Base-by-base conservation (phyloP, 2,888 invertebrate species). In the Parnassius mnemosyne region DNA sequence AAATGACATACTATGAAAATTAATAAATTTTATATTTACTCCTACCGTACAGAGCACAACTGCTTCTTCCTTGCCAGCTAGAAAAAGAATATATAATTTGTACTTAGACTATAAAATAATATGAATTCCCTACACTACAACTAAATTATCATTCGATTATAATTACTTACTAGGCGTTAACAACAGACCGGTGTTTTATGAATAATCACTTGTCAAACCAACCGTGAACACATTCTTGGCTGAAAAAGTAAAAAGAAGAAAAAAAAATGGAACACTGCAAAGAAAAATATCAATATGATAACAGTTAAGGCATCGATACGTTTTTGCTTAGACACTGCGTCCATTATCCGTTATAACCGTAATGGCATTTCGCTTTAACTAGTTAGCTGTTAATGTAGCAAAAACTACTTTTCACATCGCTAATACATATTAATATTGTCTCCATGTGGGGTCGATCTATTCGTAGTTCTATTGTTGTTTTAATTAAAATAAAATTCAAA, bases 271-370 rank as follows among this genome's bases (percentile, higher is more conserved):
- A 34, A 56, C 41, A 49, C 12, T 56, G 20, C 44, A 12, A 54
- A 43, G 16, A 54, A 54, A 16, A 16, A 10, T 49, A 47, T 49
- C 47, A 34, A 13, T 54, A 25, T 54, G 25, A 13, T 49, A 47
- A 56, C 56, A 49, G 47, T 34, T 34, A 41, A 34, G 34, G 20
- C 9, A 49, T 41, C 34, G 56, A 47, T 47, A 34, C 12, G 13
- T 49, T 47, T 56, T 56, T 56, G 49, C 56, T 13, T 13, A 41
- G n/a, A 56, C 34, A 13, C 13, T 5, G 56, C 34, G 47, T 56
- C 10, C 13, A 49, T 56, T 56, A 41, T 49, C 56, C 49, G 56
- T 47, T 56, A 56, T 56, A 49, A 41, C 56, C 13, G 56, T 56
- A 47, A 47, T 16, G 47, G 41, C 34, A 41, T 56, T 47, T 49